phyloP scores from a whole-genome alignment of 2,888 invertebrate species.

The Drosophila merina region DNA sequence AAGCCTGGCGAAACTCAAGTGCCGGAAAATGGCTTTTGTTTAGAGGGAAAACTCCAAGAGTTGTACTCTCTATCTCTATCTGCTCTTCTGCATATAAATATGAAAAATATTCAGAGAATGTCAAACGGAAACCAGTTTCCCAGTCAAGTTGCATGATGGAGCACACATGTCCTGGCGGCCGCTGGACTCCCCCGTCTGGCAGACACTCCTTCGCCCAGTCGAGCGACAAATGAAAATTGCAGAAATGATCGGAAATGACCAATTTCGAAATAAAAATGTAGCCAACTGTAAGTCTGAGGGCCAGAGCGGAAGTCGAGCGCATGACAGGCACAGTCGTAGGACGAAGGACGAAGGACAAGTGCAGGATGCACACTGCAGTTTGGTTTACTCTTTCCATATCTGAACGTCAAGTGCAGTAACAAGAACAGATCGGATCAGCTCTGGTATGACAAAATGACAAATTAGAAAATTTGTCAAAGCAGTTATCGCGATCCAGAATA shows the following conservation, averaged over 20 bases:
- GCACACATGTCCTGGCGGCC: conserved; percentile 52
- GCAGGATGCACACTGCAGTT: conserved; percentile 19
- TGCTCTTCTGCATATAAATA: conserved; percentile 29
- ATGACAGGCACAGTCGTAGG: conserved; percentile 57
- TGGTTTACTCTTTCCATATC: conserved; percentile 35
- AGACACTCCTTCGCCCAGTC: conserved; percentile 44
- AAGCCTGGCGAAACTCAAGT: conserved; percentile 57
- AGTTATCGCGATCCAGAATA: conserved; percentile 33
- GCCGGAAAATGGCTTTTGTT: conserved; percentile 73
- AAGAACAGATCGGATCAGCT: conserved; percentile 64
- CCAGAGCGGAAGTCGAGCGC: conserved; percentile 51
- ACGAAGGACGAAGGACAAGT: conserved; percentile 21
- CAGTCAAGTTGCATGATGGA: conserved; percentile 66
- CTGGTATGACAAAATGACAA: conserved; percentile 60
- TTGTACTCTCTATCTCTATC: conserved; percentile 1
- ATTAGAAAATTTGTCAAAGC: conserved; percentile 66
- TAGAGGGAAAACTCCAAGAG: conserved; percentile 36
- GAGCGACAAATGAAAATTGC: conserved; percentile 71
- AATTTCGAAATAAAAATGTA: conserved; percentile 78
- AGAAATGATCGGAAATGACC: conserved; percentile 80
- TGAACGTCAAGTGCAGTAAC: conserved; percentile 62
- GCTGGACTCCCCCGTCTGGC: conserved; percentile 11
- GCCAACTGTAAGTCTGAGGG: conserved; percentile 34
- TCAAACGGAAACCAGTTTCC: conserved; percentile 66
- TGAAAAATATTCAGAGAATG: conserved; percentile 52